Base-by-base conservation (phyloP, 2,888 invertebrate genomes). In the Lasioglossum leucozonium region DNA sequence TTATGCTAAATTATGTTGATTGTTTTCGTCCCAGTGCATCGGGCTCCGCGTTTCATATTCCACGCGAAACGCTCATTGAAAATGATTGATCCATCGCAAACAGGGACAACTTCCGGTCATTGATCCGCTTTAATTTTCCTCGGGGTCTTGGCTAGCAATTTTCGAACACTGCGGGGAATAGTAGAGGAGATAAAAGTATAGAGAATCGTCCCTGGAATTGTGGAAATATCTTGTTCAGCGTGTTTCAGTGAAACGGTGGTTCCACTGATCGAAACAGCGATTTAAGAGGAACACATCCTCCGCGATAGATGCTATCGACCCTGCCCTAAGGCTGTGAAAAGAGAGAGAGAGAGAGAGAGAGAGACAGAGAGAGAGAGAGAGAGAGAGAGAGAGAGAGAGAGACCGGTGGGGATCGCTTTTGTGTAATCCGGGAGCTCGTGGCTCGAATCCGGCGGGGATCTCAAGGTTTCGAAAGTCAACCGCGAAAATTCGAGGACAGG, bases 261-360 rank as follows among this genome's bases (percentile, higher is more conserved):
- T 47, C 10, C 30, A 30, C 34, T 30, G 47, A 72, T 72, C 72
- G 72, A 72, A 22, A 44, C 58, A n/a, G 58, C 26, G 58, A 26
- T 13, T 42, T 18, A 16, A n/a, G 71, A 44, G 44, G 26, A 72
- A 72, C 26, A 26, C 26, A 30, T 72, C 26, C 30, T 42, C n/a
- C n/a, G 34, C 71, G 71, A 26, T 44, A 26, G 44, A 72, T 72
- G 16, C 8, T 79, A 79, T 79, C 75, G 79, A 79, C 42, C 40
- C 2, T 6, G 6, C 30, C 40, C 26, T 13, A 10, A 18, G 65
- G 26, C 34, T 26, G 58, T 11, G 5, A 40, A 16, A 8, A 34
- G 65, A 62, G 58, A 30, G 30, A 34, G 62, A 62, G 13, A 44
- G 47, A 47, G 47, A 47, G 47, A 18, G 47, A 47, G 47, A 18